Evolutionary conservation across 2,888 invertebrate species (phyloP).

Genomic region (Julus scanicus): DNA sequence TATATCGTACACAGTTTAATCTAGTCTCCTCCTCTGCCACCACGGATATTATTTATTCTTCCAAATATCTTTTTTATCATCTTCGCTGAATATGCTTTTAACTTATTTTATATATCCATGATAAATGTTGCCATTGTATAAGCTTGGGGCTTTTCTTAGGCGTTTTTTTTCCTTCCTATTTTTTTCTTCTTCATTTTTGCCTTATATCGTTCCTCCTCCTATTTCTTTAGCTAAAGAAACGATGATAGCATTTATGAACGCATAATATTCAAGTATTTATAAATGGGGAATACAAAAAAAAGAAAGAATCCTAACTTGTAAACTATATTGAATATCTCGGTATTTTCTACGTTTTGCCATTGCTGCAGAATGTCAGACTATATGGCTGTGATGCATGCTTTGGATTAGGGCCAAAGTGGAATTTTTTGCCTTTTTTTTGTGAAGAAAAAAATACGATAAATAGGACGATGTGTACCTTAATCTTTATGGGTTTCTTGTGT

Average conservation of each 20-base stretch:
- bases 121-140: constrained; percentile 27
- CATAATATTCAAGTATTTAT: constrained; percentile 27
- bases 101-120: constrained; percentile 26
- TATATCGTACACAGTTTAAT: background rate
- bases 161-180: background rate
- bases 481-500: constrained; percentile 33
- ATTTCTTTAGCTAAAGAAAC: background rate
- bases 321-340: constrained; percentile 21
- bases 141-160: constrained; percentile 2
- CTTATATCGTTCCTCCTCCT: background rate
- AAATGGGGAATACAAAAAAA: background rate
- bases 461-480: constrained; percentile 18
- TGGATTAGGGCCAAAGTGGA: background rate
- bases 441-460: background rate
- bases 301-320: background rate
- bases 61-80: constrained; percentile 25
- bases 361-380: background rate
- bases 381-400: background rate
- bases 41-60: background rate
- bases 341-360: background rate
- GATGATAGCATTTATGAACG: background rate
- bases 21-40: background rate
- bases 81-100: constrained; percentile 3
- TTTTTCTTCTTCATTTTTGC: background rate
- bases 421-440: background rate